Conservation (phyloP, 2,888 invertebrate species). For the Heliconius sara region DNA sequence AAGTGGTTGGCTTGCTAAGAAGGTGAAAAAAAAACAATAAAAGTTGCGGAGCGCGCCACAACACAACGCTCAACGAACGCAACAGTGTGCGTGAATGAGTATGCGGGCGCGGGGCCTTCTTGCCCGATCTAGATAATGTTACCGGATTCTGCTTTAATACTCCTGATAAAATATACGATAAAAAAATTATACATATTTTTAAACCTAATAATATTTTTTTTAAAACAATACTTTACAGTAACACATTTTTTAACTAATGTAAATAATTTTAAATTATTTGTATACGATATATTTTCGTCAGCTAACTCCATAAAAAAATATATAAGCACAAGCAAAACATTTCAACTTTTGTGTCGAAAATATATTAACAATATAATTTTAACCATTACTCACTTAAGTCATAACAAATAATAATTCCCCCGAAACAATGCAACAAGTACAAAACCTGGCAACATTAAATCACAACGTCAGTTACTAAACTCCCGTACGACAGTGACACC, state of each 20-base stretch:
- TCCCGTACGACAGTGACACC: constrained; percentile 48
- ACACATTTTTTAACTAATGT: not conserved
- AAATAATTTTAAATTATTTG: not conserved
- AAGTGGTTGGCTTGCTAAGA: constrained; percentile 60
- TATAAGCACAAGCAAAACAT: too few species aligned
- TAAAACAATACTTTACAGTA: not conserved
- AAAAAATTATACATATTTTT: constrained; percentile 14
- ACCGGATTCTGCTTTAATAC: constrained; percentile 31
- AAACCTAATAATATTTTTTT: not conserved
- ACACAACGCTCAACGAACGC: constrained; percentile 63
- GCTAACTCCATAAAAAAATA: too few species aligned
- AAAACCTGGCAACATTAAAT: constrained; percentile 55
- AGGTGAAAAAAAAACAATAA: constrained; percentile 71
- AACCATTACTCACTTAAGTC: not conserved
- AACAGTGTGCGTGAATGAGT: constrained; percentile 79
- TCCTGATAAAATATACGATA: constrained; percentile 29
- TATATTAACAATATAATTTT: not conserved
- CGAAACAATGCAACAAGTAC: not conserved
- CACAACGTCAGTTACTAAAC: constrained; percentile 60
- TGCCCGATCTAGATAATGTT: constrained; percentile 46
- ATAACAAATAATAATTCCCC: not conserved
- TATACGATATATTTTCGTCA: too few species aligned
- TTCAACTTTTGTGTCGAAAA: not conserved
- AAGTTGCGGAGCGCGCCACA: constrained; percentile 55
- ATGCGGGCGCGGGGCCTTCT: constrained; percentile 55